Evolutionary conservation across 2,113 vertebrate genomes (phyloP), one percentile per base, ranked within the genome.

Genomic region (Entomyzon cyanotis): DNA sequence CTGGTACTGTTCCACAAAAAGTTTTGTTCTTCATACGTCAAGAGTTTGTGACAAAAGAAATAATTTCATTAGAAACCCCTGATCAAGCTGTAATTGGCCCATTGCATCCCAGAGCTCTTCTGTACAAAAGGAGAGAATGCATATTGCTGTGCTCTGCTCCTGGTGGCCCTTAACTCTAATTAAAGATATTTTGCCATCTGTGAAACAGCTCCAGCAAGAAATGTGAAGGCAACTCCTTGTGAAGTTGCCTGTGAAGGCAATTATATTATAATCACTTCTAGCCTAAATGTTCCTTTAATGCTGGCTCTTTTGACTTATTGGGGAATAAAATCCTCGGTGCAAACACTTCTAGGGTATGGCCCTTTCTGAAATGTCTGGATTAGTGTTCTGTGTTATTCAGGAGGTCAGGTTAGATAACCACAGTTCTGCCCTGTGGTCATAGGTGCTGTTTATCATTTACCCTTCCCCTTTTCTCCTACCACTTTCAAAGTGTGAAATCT

Each of bases 101-200:
- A 1, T 8, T 55, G 64, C n/a, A 78, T 47, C 56, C 35, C 77
- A 90, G 33, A 87, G 41, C 1, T 0, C 22, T 41, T 75, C 60
- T 60, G 33, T 47, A 44, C 17, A 52, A 62, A 52, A 64, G 15
- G 30, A 91, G 39, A 35, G 35, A 82, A 55, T 53, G 47, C 6
- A 41, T 12, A 18, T 60, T 64, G 55, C 62, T 58, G 2, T 31
- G 31, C 56, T 78, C 24, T 41, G 9, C 53, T 75, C 52, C 76
- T 84, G 68, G 39, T 63, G 60, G 46, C 62, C 47, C 24, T 62
- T 65, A 69, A 4, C 12, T 76, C 56, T 86, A 62, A 77, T 84
- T 92, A 93, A 87, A 95, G 67, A 47, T 63, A 64, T 33, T 49
- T 81, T 64, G 35, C 81, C 84, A 86, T 88, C 78, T 94, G 93